Evolutionary conservation across 2,888 invertebrate genomes (phyloP), one percentile per base, ranked within the genome.

Genomic region (Drosophila kokeensis): DNA sequence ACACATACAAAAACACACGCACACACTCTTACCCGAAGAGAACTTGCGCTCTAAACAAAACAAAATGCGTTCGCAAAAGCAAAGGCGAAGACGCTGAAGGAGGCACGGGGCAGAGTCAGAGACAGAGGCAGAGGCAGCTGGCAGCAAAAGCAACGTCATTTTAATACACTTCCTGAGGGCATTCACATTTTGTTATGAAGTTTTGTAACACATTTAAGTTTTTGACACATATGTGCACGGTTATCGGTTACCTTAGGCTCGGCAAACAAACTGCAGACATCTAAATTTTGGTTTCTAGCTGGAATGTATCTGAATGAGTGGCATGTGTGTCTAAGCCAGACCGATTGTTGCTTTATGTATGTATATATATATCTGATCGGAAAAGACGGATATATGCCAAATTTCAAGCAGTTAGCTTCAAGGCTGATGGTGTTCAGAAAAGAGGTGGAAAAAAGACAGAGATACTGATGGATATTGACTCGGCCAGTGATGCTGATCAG

Each of bases 131-230:
- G 72, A 69, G 85, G 83, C 77, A 75, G 88, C 82, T 85, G 83
- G 77, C 76, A 82, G 89, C 87, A 81, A 79, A 81, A 81, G 87
- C 86, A 87, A 89, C 87, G 87, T 87, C 82, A 89, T 80, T 85
- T 69, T 64, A 11, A 57, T 57, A 29, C 57, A 29, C 57, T 57
- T 30, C 2, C 42, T 6, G 8, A 24, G 18, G 15, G 21, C 11
- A 24, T 57, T 21, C n/a, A 2, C 8, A 21, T 15, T 40, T 21
- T 40, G n/a, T 21, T 27, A n/a, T 5, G 27, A n/a, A 38, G 7
- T 52, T 6, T 11, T 15, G 7, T 8, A 36, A 54, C n/a, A 38
- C 36, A 24, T 36, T 38, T 0, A 11, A 27, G 18, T 27, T n/a
- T 2, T n/a, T 53, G 10, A 15, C 13, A 32, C 2, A 21, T 4